Evolutionary conservation across 2,888 invertebrate genomes (phyloP), one percentile per base, ranked within the genome.

Genomic region (Isotomurus palustris): DNA sequence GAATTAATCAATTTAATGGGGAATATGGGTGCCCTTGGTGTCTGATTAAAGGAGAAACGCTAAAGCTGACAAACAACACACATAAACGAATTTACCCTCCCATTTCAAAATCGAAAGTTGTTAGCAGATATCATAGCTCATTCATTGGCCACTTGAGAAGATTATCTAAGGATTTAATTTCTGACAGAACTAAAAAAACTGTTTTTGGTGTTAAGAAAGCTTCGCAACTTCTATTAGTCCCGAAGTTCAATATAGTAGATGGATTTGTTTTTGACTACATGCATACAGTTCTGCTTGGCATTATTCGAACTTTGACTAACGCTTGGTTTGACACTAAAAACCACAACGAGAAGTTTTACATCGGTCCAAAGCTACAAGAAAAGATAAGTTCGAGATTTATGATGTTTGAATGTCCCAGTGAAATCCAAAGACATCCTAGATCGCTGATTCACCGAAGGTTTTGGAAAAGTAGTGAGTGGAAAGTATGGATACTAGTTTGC

Each of bases 391-490:
- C 43, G 3, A 40, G 17, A 24, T 41, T 60, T 4, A 21, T 47
- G 21, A 22, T 5, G 1, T 51, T 21, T 47, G 12, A 21, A 44
- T 56, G 62, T 1, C 66, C 64, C 1, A 50, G 14, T 2, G 56
- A 60, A 45, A 35, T 17, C 22, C 29, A 38, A n/a, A 21, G 60
- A 28, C 17, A 47, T 1, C 50, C 43, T 10, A 12, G 64, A 40
- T 38, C 49, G 2, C 22, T 64, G 1, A 21, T 6, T 6, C 19
- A 49, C 8, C 4, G 24, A 14, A 40, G 27, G 28, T 58, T 53
- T 48, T 66, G 64, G 66, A 66, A 66, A 48, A 60, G 62, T 0
- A 44, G 50, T 10, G 66, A 66, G 44, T 66, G 60, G 62, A 45
- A 50, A 22, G 61, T 56, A 5, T 64, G 64, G 62, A 40, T 58